These are phyloP conservation scores for Macrotus californicus DNA, from an alignment of 2,113 vertebrate genomes.

Conservation along the genomic window DNA sequence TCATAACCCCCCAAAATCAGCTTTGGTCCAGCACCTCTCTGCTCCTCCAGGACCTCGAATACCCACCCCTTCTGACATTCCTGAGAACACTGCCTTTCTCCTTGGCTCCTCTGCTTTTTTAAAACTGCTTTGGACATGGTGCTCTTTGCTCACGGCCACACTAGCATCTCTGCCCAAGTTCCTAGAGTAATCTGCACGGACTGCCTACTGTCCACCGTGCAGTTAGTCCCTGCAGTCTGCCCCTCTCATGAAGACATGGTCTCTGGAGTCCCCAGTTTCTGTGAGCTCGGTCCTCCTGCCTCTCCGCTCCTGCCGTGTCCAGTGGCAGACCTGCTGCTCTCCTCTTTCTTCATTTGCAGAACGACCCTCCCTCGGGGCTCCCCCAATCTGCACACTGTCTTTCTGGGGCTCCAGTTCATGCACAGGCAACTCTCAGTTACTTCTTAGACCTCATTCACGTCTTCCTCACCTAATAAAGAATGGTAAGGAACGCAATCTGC, in stretches of 20 bases:
- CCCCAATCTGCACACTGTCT: not conserved
- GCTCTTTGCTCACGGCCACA: not conserved
- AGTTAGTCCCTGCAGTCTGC: not conserved
- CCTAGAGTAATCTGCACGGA: not conserved
- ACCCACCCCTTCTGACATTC: not conserved
- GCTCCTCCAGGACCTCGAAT: not conserved
- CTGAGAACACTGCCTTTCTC: not conserved
- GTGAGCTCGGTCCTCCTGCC: not conserved
- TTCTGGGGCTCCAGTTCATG: not conserved
- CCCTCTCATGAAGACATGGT: not conserved
- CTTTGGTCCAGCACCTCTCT: not conserved
- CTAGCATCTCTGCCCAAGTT: not conserved
- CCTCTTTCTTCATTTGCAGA: not conserved
- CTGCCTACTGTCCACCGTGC: not conserved
- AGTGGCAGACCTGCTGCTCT: not conserved
- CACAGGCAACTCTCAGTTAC: not conserved
- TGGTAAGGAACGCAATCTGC: not conserved
- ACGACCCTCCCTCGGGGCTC: not conserved
- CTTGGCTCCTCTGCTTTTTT: not conserved
- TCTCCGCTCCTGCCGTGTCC: not conserved
- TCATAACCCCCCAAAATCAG: not conserved
- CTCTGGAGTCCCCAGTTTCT: not conserved
- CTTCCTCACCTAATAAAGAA: not conserved
- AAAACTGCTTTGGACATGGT: not conserved
- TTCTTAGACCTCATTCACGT: not conserved